Percentiles rank a stretch among this genome's conserved stretches.
These are phyloP conservation scores for Onychomys leucogaster DNA, from an alignment of 2,797 vertebrate species.

Conservation along the genomic window DNA sequence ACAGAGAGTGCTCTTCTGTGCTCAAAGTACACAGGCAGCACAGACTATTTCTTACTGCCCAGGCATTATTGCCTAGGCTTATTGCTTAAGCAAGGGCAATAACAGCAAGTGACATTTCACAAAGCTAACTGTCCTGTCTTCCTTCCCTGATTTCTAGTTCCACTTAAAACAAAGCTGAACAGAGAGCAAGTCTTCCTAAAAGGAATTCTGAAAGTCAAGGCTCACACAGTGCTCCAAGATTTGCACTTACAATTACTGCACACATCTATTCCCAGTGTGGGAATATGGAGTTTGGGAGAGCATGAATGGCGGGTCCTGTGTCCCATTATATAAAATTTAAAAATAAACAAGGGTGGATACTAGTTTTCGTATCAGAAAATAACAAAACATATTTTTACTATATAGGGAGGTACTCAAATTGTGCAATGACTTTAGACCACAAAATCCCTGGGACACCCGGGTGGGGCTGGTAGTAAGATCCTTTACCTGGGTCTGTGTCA, in stretches of 20 bases:
- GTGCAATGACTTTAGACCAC: not conserved
- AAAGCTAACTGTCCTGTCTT: not conserved
- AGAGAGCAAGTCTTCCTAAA: constrained; percentile 6
- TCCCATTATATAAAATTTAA: not conserved
- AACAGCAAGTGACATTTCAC: not conserved
- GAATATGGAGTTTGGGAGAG: not conserved
- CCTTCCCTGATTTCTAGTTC: constrained; percentile 23
- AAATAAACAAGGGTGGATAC: not conserved
- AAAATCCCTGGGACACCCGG: not conserved
- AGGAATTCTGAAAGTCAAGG: constrained; percentile 31
- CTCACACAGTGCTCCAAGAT: not conserved
- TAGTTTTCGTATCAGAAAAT: constrained; percentile 33
- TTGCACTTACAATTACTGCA: not conserved
- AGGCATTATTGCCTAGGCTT: too few relatives aligned
- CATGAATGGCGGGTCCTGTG: not conserved
- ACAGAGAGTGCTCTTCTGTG: not conserved
- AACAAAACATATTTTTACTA: not conserved
- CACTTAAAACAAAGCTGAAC: not conserved
- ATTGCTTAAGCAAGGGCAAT: not conserved
- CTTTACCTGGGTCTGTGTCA: not conserved
- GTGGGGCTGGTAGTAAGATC: not conserved
- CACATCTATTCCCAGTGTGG: constrained; percentile 19
- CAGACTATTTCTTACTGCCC: not conserved
- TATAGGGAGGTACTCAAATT: not conserved
- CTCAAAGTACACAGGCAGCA: not conserved